Base-by-base conservation (phyloP, 2,797 vertebrate species). In the Synaphobranchus kaupii region DNA sequence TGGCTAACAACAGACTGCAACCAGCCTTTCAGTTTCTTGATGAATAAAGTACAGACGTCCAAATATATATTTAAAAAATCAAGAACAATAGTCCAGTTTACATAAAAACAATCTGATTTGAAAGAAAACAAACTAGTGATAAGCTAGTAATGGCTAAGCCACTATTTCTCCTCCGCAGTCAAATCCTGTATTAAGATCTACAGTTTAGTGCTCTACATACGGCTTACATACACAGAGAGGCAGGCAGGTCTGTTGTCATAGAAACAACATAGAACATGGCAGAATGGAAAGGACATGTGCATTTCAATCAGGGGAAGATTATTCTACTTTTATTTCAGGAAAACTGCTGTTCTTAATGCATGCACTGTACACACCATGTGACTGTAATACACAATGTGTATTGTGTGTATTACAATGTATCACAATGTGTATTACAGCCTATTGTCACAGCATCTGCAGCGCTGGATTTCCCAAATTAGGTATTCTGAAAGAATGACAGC, bases 211-310 rank as follows among this genome's bases (percentile, higher is more conserved):
- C 78, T 81, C 78, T 50, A n/a, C 34, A 15, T 80, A 47, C 9
- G 47, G 44, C 73, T 71, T 44, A 44, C 73, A 81, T 50, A 81
- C 47, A n/a, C 78, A 10, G 78, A 28, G 78, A 81, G 15, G 44
- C 78, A 81, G 44, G 22, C 47, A 8, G 20, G 44, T 44, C 0
- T 50, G 78, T 81, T 81, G 44, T 22, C 78, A 81, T 81, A 50
- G 78, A 81, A 81, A 81, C 78, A 81, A 48, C 78, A 81, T 20
- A 81, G 22, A n/a, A 78, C 73, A 76, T 68, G 13, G n/a, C 73
- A 81, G 78, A 12, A 25, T 25, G 25, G 78, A 25, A n/a, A n/a
- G 44, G 1, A 81, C 44, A 81, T 4, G 47, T 47, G 78, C 6
- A 48, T 81, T 81, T n/a, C 47, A 81, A 48, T 39, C 78, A 81